Evolutionary conservation across 2,888 invertebrate genomes (phyloP).

Genomic region (Gryllus longicercus): DNA sequence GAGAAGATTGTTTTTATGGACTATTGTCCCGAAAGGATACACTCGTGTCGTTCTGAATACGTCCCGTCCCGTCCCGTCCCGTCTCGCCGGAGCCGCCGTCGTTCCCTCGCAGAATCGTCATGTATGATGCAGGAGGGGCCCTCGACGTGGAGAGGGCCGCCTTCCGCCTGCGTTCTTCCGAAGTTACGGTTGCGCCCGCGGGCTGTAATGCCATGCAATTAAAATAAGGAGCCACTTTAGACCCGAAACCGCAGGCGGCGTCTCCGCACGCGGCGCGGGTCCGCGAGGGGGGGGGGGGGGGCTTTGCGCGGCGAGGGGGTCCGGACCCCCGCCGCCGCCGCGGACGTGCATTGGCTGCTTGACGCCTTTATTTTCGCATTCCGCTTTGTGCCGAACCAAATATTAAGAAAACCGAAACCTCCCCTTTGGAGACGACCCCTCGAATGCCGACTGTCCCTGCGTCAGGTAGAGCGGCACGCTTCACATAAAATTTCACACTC

Average conservation of each 20-base stretch:
- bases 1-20: no score
- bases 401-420: slow-evolving; percentile 17
- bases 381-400: slow-evolving; percentile 17
- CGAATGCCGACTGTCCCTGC: neutral
- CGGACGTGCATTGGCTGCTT: slow-evolving; percentile 3
- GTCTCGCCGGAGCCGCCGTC: no score
- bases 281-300: neutral
- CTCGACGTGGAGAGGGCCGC: no score
- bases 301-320: neutral
- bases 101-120: no score
- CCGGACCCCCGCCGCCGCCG: neutral
- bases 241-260: neutral
- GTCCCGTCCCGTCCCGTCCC: no score
- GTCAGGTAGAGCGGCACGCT: neutral
- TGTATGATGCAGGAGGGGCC: no score
- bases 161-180: no score
- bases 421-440: neutral
- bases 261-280: neutral
- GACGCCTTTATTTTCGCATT: slow-evolving; percentile 17
- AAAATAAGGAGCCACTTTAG: slow-evolving; percentile 9
- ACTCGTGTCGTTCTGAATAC: no score
- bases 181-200: no score
- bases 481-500: slow-evolving; percentile 17
- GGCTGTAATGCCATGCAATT: neutral
- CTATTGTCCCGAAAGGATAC: no score